Evolutionary conservation across 2,797 vertebrate genomes (phyloP), one percentile per base, ranked within the genome.

Genomic region (Phoebastria nigripes): DNA sequence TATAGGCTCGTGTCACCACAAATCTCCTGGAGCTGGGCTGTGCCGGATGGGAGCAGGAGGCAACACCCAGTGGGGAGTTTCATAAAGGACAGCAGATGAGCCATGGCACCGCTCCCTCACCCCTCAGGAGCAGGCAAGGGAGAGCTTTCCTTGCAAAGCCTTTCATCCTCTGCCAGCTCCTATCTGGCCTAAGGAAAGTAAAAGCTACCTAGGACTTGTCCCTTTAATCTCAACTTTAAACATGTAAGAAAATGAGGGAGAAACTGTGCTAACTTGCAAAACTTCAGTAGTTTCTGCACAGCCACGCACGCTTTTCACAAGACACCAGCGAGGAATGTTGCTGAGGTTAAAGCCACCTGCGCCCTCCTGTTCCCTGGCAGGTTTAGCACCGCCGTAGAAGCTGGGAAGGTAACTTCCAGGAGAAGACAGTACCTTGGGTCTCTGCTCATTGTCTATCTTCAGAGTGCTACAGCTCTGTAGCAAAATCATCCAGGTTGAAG

Each of bases 151-250:
- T 76, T 13, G 26, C 58, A 87, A 51, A 80, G 54, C 71, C 55
- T 93, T 89, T 92, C 71, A 87, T 92, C 82, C 42, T 41, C 71
- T 77, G 82, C 87, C 93, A 94, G 79, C 12, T 63, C 84, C 52
- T 25, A 3, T 37, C 52, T 85, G 76, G 74, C 92, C 91, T 49
- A 63, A 82, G 87, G 94, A 80, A 69, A 90, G 22, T 1, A 29
- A 71, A 39, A 94, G 41, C 66, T 82, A 62, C 21, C 25, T 46
- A 42, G 28, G 47, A 51, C 51, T 87, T 18, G n/a, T 62, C 55
- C 63, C 71, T 87, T 91, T 92, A 37, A 94, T 89, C 84, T 76
- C 63, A 85, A 37, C 82, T 85, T 89, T 16, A 54, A 82, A 76
- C 25, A 6, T 5, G 15, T 19, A 16, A 29, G 25, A 71, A 84